Evolutionary conservation across 2,888 invertebrate genomes (phyloP).

Genomic region (Noctuana brunneofusca): DNA sequence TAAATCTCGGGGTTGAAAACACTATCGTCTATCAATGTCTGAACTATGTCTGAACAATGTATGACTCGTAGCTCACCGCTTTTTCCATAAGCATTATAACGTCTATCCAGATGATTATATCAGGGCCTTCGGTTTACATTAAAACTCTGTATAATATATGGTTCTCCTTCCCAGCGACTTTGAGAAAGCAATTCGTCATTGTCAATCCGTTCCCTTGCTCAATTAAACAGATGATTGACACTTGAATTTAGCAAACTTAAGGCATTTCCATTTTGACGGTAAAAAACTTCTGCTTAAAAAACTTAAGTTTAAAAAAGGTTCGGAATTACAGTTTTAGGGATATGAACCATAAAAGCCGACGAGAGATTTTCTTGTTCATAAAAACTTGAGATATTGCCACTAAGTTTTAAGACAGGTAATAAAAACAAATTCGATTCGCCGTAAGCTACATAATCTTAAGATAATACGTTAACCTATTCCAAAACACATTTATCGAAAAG

Average conservation of each 20-base stretch:
- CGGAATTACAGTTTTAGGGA: neutral
- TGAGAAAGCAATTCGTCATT: slow-evolving; percentile 66
- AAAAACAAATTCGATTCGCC: slow-evolving; percentile 12
- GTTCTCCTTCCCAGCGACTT: slow-evolving; percentile 24
- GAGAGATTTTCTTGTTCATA: slow-evolving; percentile 1
- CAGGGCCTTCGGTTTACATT: slow-evolving; percentile 47
- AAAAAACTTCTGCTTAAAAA: slow-evolving; percentile 5
- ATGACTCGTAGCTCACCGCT: slow-evolving; percentile 52
- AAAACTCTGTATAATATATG: slow-evolving; percentile 30
- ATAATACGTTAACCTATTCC: slow-evolving; percentile 20
- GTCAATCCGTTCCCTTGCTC: slow-evolving; percentile 67
- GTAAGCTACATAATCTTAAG: slow-evolving; percentile 7
- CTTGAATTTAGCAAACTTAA: slow-evolving; percentile 35
- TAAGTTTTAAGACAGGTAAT: slow-evolving; percentile 3
- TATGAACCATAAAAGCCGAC: neutral
- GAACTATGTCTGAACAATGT: slow-evolving; percentile 33
- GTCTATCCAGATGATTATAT: slow-evolving; percentile 54
- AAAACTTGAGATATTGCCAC: neutral
- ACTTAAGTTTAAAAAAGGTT: neutral
- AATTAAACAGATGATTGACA: slow-evolving; percentile 57
- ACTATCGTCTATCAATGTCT: slow-evolving; percentile 37
- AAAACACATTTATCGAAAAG: slow-evolving; percentile 15
- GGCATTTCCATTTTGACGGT: slow-evolving; percentile 12
- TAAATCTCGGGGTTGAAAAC: slow-evolving; percentile 23
- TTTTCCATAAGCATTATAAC: slow-evolving; percentile 62